A percentile compares a stretch with the other conserved stretches of the same genome.
Conservation (phyloP, 2,797 vertebrate species). For the Choloepus didactylus region DNA sequence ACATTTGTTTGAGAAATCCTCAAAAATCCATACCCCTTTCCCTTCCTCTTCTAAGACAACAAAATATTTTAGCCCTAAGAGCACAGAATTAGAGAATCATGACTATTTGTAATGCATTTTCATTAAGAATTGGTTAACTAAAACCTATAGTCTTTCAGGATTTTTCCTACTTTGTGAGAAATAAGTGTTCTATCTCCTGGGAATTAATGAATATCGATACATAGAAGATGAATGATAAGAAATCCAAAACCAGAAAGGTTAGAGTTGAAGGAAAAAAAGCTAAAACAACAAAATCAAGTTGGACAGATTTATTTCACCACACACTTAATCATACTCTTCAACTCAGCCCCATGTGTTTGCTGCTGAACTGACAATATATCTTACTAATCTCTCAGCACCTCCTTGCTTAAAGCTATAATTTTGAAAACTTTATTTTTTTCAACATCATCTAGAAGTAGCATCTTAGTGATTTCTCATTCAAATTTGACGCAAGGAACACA, state of each 20-base stretch:
- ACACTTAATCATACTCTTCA: background rate
- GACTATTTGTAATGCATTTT: background rate
- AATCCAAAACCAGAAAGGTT: background rate
- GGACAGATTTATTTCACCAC: background rate
- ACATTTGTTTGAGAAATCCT: background rate
- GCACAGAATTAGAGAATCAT: background rate
- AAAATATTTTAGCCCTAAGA: conserved; percentile 11
- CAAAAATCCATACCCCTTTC: background rate
- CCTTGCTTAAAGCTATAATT: conserved; percentile 28
- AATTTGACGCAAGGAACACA: background rate
- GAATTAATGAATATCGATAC: conserved; percentile 9
- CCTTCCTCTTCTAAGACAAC: background rate
- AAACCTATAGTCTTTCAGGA: background rate
- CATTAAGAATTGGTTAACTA: background rate
- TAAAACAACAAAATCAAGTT: background rate
- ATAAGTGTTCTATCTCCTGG: background rate
- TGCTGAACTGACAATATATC: background rate
- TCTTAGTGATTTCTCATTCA: background rate
- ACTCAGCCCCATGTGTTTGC: no score
- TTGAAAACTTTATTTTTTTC: conserved; percentile 40
- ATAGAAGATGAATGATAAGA: accelerated
- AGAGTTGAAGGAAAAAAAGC: background rate
- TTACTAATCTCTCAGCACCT: background rate
- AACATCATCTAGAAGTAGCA: background rate
- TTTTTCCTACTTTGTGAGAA: background rate